Evolutionary conservation across 2,888 invertebrate species (phyloP).

Genomic region (Xanthia icteritia): DNA sequence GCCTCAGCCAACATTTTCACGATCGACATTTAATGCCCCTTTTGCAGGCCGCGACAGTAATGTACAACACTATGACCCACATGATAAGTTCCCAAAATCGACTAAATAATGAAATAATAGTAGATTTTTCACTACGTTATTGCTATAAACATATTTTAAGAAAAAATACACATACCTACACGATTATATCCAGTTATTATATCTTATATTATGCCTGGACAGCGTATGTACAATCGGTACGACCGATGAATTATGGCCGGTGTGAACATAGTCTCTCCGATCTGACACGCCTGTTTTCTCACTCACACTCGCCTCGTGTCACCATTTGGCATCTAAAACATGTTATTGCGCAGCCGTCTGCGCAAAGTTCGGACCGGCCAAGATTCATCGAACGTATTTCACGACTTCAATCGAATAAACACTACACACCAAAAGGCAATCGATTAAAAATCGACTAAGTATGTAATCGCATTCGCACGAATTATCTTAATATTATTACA

Average conservation of each 20-base stretch:
- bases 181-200: neutral
- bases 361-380: neutral
- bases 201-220: neutral
- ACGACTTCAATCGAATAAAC: neutral
- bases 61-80: no score
- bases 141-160: neutral
- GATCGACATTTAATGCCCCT: no score
- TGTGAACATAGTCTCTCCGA: neutral
- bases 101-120: neutral
- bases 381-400: neutral
- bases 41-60: neutral
- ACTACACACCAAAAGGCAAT: neutral
- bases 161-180: neutral
- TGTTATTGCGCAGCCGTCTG: neutral
- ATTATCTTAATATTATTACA: conserved; percentile 8
- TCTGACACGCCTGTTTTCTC: no score
- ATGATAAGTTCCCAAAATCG: neutral
- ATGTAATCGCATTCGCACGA: neutral
- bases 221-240: neutral
- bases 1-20: no score
- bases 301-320: neutral
- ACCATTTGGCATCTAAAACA: neutral
- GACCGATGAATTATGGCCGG: neutral
- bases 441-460: neutral
- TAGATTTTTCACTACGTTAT: neutral